A percentile compares a stretch with the other conserved stretches of the same genome.
Conservation (phyloP, 2,113 vertebrate species). For the Megaptera novaeangliae region DNA sequence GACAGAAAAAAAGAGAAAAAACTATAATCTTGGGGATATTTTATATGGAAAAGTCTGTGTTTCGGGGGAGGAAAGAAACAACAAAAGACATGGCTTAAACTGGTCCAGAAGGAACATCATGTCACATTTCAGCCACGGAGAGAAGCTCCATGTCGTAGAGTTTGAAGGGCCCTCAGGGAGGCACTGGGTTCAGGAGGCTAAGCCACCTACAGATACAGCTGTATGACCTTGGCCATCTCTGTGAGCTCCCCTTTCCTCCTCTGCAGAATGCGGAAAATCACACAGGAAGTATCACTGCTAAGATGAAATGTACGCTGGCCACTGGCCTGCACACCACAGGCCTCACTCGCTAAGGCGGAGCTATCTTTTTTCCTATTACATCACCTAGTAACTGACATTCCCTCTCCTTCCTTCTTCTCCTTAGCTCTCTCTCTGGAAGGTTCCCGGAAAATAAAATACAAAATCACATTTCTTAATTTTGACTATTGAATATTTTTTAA, state of each 20-base stretch:
- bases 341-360: neutral
- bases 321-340: neutral
- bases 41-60: neutral
- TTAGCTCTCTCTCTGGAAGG: neutral
- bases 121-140: neutral
- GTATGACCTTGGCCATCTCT: neutral
- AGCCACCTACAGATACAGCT: neutral
- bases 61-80: neutral
- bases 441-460: neutral
- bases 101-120: neutral
- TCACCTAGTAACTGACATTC: neutral
- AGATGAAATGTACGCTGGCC: neutral
- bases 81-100: neutral
- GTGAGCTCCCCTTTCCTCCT: neutral
- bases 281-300: neutral
- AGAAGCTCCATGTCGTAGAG: neutral
- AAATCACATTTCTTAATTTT: neutral
- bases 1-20: neutral
- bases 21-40: neutral
- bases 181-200: neutral
- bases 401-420: neutral
- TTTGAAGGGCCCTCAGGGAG: neutral
- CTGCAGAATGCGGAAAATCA: neutral
- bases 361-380: neutral
- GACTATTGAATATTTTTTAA: neutral